phyloP scores from a whole-genome alignment of 2,797 vertebrate genomes.

The Megaceryle alcyon region DNA sequence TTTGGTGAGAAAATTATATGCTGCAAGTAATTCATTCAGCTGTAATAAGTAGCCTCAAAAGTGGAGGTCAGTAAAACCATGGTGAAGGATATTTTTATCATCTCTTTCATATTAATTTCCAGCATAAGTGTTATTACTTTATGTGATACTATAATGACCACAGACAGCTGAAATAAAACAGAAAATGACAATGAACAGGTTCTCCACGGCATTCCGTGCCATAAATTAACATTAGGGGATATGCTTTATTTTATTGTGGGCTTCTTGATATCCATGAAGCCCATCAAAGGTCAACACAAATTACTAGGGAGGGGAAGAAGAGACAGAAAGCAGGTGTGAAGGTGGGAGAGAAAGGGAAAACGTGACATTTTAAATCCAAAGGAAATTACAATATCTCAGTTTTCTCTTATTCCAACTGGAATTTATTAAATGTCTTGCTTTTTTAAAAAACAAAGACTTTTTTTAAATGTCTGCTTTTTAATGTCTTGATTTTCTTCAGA shows the following conservation, averaged over 20 bases:
- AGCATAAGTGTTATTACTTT: slow-evolving; percentile 63
- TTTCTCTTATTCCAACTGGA: not conserved
- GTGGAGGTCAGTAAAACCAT: slow-evolving; percentile 62
- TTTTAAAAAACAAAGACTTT: not conserved
- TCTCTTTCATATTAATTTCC: slow-evolving; percentile 61
- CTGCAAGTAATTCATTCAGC: slow-evolving; percentile 64
- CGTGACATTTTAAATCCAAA: not conserved
- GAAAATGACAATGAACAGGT: slow-evolving; percentile 62
- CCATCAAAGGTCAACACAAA: slow-evolving; percentile 22
- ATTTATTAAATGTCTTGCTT: not conserved
- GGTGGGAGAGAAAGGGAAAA: not conserved
- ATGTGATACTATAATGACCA: slow-evolving; percentile 36
- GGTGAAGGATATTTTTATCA: slow-evolving; percentile 56
- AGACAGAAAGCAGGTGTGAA: not conserved
- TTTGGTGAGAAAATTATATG: slow-evolving; percentile 42
- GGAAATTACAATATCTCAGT: not conserved
- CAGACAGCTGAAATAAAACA: slow-evolving; percentile 58
- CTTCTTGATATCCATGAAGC: slow-evolving; percentile 36
- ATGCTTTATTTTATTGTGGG: slow-evolving; percentile 21
- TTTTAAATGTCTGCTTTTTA: not conserved
- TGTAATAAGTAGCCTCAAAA: slow-evolving; percentile 64
- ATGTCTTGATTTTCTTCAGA: not conserved
- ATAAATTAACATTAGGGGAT: slow-evolving; percentile 51
- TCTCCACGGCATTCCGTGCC: not conserved
- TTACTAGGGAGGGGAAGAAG: not conserved